A percentile compares a stretch with the other conserved stretches of the same genome.
Evolutionary conservation across 2,888 invertebrate species (phyloP).

Genomic region (Chrysolina haemoptera): DNA sequence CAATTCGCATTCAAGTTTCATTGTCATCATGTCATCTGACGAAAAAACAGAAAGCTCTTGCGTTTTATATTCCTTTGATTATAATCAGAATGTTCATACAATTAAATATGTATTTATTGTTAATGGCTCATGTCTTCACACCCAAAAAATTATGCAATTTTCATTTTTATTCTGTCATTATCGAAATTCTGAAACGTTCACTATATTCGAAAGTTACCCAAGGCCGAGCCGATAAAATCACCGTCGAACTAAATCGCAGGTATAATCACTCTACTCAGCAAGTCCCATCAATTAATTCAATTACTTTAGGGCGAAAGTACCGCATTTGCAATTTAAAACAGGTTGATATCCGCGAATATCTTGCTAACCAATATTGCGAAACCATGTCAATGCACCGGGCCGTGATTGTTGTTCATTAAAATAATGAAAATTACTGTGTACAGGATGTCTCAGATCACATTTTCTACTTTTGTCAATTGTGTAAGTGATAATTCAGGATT

Average conservation of each 20-base stretch:
- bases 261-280: constrained; percentile 6
- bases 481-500: no score
- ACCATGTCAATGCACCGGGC: not conserved
- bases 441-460: not conserved
- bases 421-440: not conserved
- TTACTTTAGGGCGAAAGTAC: constrained; percentile 17
- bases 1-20: no score
- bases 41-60: no score
- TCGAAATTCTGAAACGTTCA: not conserved
- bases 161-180: not conserved
- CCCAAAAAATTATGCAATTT: no score
- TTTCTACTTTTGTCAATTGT: no score
- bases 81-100: no score
- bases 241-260: constrained; percentile 1
- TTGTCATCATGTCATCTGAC: no score
- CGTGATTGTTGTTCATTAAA: not conserved
- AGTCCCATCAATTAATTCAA: constrained; percentile 15
- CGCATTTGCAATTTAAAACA: constrained; percentile 20
- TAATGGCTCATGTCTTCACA: no score
- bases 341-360: constrained; percentile 12
- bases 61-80: no score
- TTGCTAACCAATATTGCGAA: not conserved
- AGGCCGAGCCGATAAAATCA: constrained; percentile 3
- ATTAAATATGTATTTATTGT: not conserved
- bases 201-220: constrained; percentile 5